Evolutionary conservation across 92 coral and sea anemone species (phyloP), one percentile per base, ranked within the genome.

Genomic region (Actinernus sp.): DNA sequence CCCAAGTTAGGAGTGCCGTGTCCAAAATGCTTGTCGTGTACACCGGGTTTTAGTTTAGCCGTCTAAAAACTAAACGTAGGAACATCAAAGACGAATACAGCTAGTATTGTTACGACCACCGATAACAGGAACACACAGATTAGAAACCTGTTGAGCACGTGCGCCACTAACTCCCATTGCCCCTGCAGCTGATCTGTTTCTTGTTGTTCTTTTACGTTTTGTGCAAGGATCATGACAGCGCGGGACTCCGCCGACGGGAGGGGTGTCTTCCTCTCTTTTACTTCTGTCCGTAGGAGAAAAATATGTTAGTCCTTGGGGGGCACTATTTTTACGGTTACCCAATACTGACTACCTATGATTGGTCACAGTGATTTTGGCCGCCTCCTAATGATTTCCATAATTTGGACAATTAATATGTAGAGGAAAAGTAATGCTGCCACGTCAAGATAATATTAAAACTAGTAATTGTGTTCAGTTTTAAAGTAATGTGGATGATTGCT

Each of bases 131-230:
- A 87, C 34, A 94, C 43, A 73, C 82, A 48, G 60, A 79, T 78
- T 67, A 94, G 82, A 58, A 90, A 79, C 61, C 98, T 81, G 73
- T 85, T 82, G 4, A 94, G 78, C 32, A 94, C 86, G 70, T 94
- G 86, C n/a, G 98, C 94, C 18, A 87, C 91, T 46, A 79, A 80
- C 24, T 68, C 62, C 98, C 98, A 94, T 43, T 85, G 82, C 58
- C 72, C 91, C 55, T 77, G 82, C 23, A 83, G 17, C 24, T 76
- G 77, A 2, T 86, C 85, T 18, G 74, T 75, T 72, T 81, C 62
- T 36, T 79, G 76, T 45, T 87, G 79, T 55, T 83, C 92, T 45
- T 66, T 87, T 38, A 84, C 83, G 50, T 76, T 74, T 20, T 68
- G 76, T 3, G 92, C 69, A 44, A 94, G 74, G 27, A 79, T 58